Conservation (phyloP, 2,888 invertebrate species). For the Brachynemurus nebulosus region DNA sequence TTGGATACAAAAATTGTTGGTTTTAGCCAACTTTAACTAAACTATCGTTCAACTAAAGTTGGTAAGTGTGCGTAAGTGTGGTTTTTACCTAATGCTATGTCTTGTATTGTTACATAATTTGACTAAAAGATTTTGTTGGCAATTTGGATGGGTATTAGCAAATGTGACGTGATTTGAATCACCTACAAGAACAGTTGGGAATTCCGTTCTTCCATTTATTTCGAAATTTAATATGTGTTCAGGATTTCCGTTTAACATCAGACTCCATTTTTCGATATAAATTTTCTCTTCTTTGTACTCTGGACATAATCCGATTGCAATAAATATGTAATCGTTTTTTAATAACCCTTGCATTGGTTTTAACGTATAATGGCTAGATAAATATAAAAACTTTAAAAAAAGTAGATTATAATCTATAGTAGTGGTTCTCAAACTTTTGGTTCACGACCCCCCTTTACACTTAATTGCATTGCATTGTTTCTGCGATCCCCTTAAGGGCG, state of each 20-base stretch:
- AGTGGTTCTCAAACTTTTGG: too few species aligned
- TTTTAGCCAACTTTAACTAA: too few species aligned
- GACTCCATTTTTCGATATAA: slow-evolving; percentile 32
- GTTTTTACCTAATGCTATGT: slow-evolving; percentile 29
- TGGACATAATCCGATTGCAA: slow-evolving; percentile 29
- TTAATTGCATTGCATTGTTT: too few species aligned
- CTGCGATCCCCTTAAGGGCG: too few species aligned
- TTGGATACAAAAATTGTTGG: too few species aligned
- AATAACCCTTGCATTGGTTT: slow-evolving; percentile 34
- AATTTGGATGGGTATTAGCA: slow-evolving; percentile 27
- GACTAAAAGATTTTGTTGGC: slow-evolving; percentile 23
- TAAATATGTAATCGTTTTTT: slow-evolving; percentile 25
- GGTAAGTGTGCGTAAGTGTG: background rate
- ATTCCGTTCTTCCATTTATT: slow-evolving; percentile 30
- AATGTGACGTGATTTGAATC: slow-evolving; percentile 26
- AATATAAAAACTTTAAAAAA: background rate
- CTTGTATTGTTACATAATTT: slow-evolving; percentile 29
- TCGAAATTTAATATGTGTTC: slow-evolving; percentile 26
- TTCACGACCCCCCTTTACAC: too few species aligned
- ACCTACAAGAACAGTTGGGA: slow-evolving; percentile 26
- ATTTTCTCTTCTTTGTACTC: slow-evolving; percentile 21
- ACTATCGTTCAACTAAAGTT: too few species aligned
- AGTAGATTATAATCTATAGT: background rate
- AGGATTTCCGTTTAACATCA: slow-evolving; percentile 30
- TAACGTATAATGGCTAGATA: slow-evolving; percentile 27